phyloP scores from a whole-genome alignment of 2,888 invertebrate species.

The Drosophila heteroneura region DNA sequence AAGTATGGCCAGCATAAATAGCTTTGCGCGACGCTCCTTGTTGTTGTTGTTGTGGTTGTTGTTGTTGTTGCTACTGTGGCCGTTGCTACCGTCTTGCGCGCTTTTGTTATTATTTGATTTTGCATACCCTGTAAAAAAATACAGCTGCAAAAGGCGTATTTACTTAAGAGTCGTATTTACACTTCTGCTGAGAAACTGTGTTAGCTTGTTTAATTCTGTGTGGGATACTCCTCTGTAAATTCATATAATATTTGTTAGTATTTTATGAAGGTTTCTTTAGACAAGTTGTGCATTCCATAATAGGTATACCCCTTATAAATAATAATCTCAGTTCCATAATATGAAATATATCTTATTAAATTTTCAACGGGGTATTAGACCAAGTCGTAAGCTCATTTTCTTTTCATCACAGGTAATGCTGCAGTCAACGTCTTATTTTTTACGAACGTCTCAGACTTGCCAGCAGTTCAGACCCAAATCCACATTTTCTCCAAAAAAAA shows the following conservation, averaged over 20 bases:
- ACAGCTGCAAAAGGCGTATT: conserved; percentile 2
- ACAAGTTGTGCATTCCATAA: background rate
- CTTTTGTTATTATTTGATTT: conserved; percentile 73
- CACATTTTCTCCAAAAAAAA: conserved; percentile 40
- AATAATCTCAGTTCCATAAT: background rate
- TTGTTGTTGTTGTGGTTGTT: conserved; percentile 14
- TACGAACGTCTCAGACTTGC: conserved; percentile 14
- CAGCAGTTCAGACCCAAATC: conserved; percentile 46
- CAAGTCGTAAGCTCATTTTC: background rate
- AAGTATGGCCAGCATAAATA: conserved; percentile 43
- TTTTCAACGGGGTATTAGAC: background rate
- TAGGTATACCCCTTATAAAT: background rate
- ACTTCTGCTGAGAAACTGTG: too few relatives aligned
- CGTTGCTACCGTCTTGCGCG: conserved; percentile 63
- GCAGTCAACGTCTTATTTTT: background rate
- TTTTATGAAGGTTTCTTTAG: background rate
- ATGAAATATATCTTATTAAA: background rate
- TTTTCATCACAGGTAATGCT: conserved; percentile 16
- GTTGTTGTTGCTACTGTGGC: conserved; percentile 32
- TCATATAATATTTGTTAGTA: background rate
- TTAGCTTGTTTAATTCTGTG: background rate
- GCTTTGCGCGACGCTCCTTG: conserved; percentile 22
- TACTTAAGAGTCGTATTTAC: too few relatives aligned
- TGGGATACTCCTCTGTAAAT: accelerated
- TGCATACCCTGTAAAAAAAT: conserved; percentile 40